Evolutionary conservation across 2,888 invertebrate genomes (phyloP).

Genomic region (Crioceris asparagi): DNA sequence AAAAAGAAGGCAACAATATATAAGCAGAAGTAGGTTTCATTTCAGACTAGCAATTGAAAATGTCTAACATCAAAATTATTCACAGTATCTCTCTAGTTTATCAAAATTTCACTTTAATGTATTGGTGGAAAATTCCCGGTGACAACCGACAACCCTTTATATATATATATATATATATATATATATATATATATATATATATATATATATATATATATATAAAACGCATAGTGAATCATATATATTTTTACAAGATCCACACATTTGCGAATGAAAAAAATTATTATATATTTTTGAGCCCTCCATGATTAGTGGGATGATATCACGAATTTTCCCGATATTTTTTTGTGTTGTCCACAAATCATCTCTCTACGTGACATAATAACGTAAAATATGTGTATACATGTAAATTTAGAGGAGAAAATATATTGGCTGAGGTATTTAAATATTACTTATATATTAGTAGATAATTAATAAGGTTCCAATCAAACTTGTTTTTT

Average conservation of each 20-base stretch:
- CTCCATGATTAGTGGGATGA: conserved; percentile 18
- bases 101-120: too few species aligned
- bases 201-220: conserved; percentile 5
- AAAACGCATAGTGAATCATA: conserved; percentile 12
- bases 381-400: conserved; percentile 8
- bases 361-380: conserved; percentile 1
- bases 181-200: too few species aligned
- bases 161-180: too few species aligned
- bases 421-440: conserved; percentile 35
- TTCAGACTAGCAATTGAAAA: too few species aligned
- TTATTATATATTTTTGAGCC: conserved; percentile 18
- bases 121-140: too few species aligned
- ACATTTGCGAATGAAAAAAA: conserved; percentile 3
- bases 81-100: too few species aligned
- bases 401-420: background rate
- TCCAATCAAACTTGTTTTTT: conserved; percentile 26
- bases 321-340: conserved; percentile 7
- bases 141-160: too few species aligned
- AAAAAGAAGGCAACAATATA: too few species aligned
- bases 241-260: conserved; percentile 2
- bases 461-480: conserved; percentile 20
- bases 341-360: too few species aligned
- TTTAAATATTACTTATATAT: conserved; percentile 27
- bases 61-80: too few species aligned
- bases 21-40: too few species aligned